These are phyloP conservation scores for Porites divaricata DNA, from an alignment of 92 coral and sea anemone species.

Conservation along the genomic window DNA sequence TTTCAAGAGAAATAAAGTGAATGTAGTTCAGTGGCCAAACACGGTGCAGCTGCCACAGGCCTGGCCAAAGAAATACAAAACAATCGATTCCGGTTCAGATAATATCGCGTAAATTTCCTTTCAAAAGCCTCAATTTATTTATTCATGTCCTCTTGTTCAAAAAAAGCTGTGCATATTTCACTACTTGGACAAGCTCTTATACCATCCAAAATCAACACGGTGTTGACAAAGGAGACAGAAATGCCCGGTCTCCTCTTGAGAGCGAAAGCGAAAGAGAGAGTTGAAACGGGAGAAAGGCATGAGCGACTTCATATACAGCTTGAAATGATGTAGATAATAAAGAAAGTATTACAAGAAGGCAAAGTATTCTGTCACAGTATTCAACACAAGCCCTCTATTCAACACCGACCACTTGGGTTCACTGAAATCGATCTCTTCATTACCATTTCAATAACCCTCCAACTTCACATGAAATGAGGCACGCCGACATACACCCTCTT, in stretches of 20 bases:
- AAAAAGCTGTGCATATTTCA: constrained; percentile 67
- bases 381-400: constrained; percentile 69
- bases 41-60: constrained; percentile 81
- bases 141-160: constrained; percentile 80
- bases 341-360: constrained; percentile 39
- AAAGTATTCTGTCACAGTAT: constrained; percentile 61
- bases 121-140: constrained; percentile 86
- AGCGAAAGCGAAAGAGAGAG: constrained; percentile 19
- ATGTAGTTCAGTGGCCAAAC: constrained; percentile 55
- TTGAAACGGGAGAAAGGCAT: constrained; percentile 15
- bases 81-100: constrained; percentile 80
- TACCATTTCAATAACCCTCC: constrained; percentile 78
- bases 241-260: constrained; percentile 31
- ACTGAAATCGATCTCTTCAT: constrained; percentile 82
- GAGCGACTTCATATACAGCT: constrained; percentile 4
- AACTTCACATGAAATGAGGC: constrained; percentile 65
- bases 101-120: constrained; percentile 88
- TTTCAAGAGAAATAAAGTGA: constrained; percentile 20
- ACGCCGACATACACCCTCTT: constrained; percentile 55
- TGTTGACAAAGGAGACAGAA: constrained; percentile 63
- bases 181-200: constrained; percentile 58
- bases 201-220: constrained; percentile 59
- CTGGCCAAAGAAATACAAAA: constrained; percentile 77
- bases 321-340: constrained; percentile 31
- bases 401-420: constrained; percentile 71